These are phyloP conservation scores for Gobius niger DNA, from an alignment of 2,113 vertebrate species.

Conservation along the genomic window DNA sequence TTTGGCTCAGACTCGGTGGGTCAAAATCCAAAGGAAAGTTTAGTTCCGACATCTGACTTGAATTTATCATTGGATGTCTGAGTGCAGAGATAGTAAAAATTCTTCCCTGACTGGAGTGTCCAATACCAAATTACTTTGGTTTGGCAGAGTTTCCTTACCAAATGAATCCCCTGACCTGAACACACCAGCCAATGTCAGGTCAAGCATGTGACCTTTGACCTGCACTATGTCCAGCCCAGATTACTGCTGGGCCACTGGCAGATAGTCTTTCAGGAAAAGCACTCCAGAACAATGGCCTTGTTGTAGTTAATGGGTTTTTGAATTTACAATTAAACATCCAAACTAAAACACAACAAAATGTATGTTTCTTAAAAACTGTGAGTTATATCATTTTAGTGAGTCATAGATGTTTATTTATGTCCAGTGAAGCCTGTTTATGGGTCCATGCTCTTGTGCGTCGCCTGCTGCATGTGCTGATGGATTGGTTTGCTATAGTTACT, in stretches of 20 bases:
- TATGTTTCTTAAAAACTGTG: neutral
- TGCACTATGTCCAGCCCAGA: conserved; percentile 32
- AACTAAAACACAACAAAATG: conserved; percentile 52
- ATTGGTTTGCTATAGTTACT: no score
- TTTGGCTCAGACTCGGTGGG: neutral
- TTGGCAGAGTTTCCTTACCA: conserved; percentile 46
- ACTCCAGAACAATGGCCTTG: conserved; percentile 65
- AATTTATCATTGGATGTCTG: neutral
- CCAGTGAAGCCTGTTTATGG: neutral
- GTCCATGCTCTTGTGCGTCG: neutral
- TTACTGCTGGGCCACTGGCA: conserved; percentile 60
- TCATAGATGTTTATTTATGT: no score
- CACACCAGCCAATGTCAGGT: conserved; percentile 52
- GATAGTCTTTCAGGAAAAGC: conserved; percentile 65
- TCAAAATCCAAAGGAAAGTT: neutral
- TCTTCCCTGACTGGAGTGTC: neutral
- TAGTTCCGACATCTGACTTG: conserved; percentile 1
- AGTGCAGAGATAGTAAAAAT: neutral
- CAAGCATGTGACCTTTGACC: conserved; percentile 68
- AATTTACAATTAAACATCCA: conserved; percentile 38
- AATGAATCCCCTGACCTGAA: conserved; percentile 59
- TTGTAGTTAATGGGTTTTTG: conserved; percentile 70
- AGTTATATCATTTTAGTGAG: no score
- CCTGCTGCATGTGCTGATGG: neutral
- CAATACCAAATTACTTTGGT: conserved; percentile 5